Evolutionary conservation across 2,113 vertebrate species (phyloP), one percentile per base, ranked within the genome.

Genomic region (Gobiocypris rarus): DNA sequence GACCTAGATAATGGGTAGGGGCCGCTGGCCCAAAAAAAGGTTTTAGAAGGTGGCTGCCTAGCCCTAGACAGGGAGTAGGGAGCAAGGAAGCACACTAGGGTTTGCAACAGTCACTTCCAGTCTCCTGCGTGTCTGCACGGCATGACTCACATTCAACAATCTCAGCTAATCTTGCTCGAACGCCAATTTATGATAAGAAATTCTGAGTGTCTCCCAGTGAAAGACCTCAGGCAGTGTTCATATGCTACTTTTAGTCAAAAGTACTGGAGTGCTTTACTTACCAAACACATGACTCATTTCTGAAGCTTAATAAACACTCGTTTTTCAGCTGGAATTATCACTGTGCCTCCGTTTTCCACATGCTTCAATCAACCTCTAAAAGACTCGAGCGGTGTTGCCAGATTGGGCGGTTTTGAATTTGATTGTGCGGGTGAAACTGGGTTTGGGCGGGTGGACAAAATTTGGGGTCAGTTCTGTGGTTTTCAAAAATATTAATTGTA

Each of bases 241-340:
- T 26, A 45, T 69, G 48, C n/a, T 31, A 73, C 19, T 61, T 75
- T 71, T 70, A 70, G 45, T 83, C 69, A 54, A 69, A 48, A 34
- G 70, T 61, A 31, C 73, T 38, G 38, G 7, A 38, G 38, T 38
- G 38, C 38, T 73, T 59, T 11, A 77, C 28, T 77, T 41, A 58
- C 52, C 31, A 77, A 77, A 77, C 75, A 78, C 56, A 78, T 78
- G 75, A 78, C 15, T 78, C 75, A 78, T 43, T 61, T 78, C 56
- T 78, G n/a, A 45, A 43, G 56, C 38, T 78, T 43, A 78, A 78
- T 78, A 59, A 78, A 78, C 75, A 78, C 56, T 78, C 38, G 41
- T 78, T 78, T 61, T 78, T 78, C 56, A 61, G 56, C 56, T 26
- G 8, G 24, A 61, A 78, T 43, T 38, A 22, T 43, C 75, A 77